Evolutionary conservation across 2,797 vertebrate species (phyloP).

Genomic region (Pteropus rufus): DNA sequence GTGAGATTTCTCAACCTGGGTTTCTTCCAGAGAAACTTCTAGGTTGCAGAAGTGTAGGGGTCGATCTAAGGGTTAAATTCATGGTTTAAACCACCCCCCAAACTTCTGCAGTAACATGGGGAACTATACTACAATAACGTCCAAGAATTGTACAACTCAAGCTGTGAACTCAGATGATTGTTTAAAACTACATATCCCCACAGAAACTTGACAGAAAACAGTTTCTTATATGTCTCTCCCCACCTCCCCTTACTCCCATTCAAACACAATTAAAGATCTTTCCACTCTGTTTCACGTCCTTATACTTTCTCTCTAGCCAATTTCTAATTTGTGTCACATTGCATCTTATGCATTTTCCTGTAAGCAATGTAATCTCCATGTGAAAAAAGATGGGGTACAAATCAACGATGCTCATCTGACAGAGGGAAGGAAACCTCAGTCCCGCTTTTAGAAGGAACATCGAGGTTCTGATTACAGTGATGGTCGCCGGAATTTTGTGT

Average conservation of each 20-base stretch:
- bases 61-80: background rate
- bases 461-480: background rate
- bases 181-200: background rate
- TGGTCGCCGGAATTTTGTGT: background rate
- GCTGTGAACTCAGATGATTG: background rate
- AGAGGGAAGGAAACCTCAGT: accelerated
- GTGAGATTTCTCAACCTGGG: background rate
- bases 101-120: background rate
- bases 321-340: background rate
- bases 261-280: background rate
- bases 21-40: background rate
- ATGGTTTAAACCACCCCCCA: background rate
- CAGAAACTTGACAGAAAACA: background rate
- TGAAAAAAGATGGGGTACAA: background rate
- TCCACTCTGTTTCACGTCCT: accelerated
- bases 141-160: no score
- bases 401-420: no score
- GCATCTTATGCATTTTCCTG: background rate
- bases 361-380: background rate
- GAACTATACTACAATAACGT: accelerated
- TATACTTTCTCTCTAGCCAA: background rate
- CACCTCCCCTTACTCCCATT: accelerated
- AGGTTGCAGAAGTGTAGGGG: background rate
- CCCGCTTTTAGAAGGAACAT: background rate
- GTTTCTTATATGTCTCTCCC: accelerated